phyloP scores from a whole-genome alignment of 2,888 invertebrate genomes.

The Serrognathus titanus region DNA sequence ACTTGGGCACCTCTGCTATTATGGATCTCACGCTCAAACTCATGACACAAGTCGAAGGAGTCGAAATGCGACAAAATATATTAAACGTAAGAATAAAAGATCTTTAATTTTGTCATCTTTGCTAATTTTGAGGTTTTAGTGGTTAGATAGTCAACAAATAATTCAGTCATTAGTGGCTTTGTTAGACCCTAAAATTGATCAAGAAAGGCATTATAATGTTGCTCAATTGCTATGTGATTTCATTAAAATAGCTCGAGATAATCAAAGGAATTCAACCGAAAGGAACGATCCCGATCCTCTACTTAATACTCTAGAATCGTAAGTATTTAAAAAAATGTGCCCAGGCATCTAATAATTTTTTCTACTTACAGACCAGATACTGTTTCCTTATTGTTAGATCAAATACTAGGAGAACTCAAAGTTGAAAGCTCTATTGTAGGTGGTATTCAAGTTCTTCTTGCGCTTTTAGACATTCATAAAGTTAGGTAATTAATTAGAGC shows the following conservation, averaged over 20 bases:
- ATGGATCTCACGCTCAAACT: slow-evolving; percentile 88
- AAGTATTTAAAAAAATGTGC: slow-evolving; percentile 37
- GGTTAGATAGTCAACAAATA: slow-evolving; percentile 85
- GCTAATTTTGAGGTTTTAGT: slow-evolving; percentile 55
- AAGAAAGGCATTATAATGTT: slow-evolving; percentile 80
- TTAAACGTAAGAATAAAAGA: slow-evolving; percentile 58
- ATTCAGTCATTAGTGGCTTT: slow-evolving; percentile 73
- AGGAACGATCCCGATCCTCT: slow-evolving; percentile 68
- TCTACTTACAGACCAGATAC: slow-evolving; percentile 51
- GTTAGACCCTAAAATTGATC: slow-evolving; percentile 63
- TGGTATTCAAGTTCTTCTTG: slow-evolving; percentile 76
- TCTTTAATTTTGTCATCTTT: no score
- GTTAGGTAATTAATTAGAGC: slow-evolving; percentile 42
- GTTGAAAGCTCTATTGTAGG: slow-evolving; percentile 71
- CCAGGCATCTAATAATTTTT: not conserved
- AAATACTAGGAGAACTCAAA: slow-evolving; percentile 67
- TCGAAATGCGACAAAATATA: slow-evolving; percentile 67
- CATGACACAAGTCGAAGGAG: slow-evolving; percentile 77
- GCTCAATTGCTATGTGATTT: slow-evolving; percentile 87
- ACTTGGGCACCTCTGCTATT: slow-evolving; percentile 91
- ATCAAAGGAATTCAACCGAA: slow-evolving; percentile 56
- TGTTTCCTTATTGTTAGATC: slow-evolving; percentile 66
- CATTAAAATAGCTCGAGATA: slow-evolving; percentile 63
- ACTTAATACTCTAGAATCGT: slow-evolving; percentile 71
- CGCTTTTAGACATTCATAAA: slow-evolving; percentile 59